These are phyloP conservation scores for Vidua macroura DNA, from an alignment of 2,113 vertebrate genomes.

Conservation along the genomic window DNA sequence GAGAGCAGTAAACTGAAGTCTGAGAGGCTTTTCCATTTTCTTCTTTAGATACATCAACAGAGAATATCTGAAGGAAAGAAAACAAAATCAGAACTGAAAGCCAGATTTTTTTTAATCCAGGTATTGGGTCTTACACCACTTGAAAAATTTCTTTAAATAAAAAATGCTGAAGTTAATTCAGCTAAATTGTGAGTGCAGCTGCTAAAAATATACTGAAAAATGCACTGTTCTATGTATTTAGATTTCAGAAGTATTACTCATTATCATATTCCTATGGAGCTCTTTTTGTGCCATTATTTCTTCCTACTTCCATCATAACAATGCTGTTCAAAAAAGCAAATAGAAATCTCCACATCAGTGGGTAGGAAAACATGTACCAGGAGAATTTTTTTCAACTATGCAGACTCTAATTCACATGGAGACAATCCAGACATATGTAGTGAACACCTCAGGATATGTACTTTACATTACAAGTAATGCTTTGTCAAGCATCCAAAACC, in stretches of 20 bases:
- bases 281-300: neutral
- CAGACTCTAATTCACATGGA: neutral
- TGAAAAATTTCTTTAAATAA: neutral
- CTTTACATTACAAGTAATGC: neutral
- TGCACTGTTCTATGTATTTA: neutral
- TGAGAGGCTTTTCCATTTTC: neutral
- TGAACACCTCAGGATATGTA: neutral
- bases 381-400: neutral
- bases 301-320: neutral
- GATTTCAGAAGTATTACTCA: neutral
- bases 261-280: neutral
- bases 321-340: neutral
- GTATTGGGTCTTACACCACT: neutral
- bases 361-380: neutral
- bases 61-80: neutral
- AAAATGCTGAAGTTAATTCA: neutral
- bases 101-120: neutral
- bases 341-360: neutral
- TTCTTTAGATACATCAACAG: neutral
- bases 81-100: neutral
- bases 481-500: neutral
- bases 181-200: neutral
- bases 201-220: neutral
- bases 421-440: neutral
- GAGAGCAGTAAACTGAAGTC: neutral